phyloP scores from a whole-genome alignment of 2,888 invertebrate species.

The Tolmerus cingulatus region DNA sequence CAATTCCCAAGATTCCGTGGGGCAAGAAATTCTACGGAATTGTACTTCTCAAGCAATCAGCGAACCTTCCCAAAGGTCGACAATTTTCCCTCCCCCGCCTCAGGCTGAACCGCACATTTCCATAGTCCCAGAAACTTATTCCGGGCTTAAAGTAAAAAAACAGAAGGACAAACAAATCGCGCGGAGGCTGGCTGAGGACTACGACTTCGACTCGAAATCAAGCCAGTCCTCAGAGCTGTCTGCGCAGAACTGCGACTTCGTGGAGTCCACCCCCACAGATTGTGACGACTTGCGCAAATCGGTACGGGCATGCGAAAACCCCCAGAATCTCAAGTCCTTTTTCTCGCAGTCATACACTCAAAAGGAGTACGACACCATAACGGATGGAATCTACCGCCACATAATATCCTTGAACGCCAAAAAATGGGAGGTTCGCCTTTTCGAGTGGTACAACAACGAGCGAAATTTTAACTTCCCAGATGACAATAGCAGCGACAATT shows the following conservation, averaged over 20 bases:
- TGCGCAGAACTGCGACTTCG: conserved; percentile 9
- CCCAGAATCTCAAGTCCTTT: conserved; percentile 40
- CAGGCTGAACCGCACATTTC: background rate
- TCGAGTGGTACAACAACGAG: conserved; percentile 26
- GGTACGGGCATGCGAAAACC: conserved; percentile 21
- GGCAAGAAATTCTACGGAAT: background rate
- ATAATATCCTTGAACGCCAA: conserved; percentile 35
- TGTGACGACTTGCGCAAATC: conserved; percentile 40
- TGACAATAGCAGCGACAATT: background rate
- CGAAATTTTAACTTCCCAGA: conserved; percentile 2
- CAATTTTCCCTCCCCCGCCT: background rate
- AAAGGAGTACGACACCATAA: background rate
- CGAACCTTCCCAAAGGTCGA: background rate
- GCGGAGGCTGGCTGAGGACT: background rate
- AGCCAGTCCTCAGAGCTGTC: conserved; percentile 40
- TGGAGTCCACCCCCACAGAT: background rate
- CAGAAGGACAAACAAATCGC: background rate
- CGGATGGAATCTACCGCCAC: conserved; percentile 24
- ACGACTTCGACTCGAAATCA: conserved; percentile 43
- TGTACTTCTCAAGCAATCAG: background rate
- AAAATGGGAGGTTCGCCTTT: background rate
- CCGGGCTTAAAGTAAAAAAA: background rate
- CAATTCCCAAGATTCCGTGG: background rate
- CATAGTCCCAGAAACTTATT: background rate
- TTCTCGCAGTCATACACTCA: conserved; percentile 37